Evolutionary conservation across 2,888 invertebrate genomes (phyloP), one percentile per base, ranked within the genome.

Genomic region (Molanna angustata): DNA sequence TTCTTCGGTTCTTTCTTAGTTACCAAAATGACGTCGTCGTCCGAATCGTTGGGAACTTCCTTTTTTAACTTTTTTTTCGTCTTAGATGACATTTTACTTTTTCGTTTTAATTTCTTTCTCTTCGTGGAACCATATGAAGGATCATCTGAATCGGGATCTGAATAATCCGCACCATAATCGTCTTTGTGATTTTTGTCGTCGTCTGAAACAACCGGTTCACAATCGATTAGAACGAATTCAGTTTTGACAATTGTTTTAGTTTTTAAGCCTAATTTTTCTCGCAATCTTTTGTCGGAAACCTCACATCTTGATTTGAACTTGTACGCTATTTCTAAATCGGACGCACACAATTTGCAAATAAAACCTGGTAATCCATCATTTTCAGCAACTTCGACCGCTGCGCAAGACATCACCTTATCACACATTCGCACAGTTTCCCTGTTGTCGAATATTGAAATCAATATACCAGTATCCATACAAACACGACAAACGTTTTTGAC

Each of bases 301-400:
- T 72, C 71, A 46, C 72, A 68, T 33, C 69, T 65, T 14, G 58
- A 61, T 27, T 71, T 68, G 19, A 74, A 62, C 47, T 70, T 65
- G 53, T 68, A 65, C 35, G 74, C 73, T 49, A 67, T 65, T 11
- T 64, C 66, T 11, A 74, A 64, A 54, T 69, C 70, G 35, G 64
- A 64, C 52, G 66, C 61, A 59, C 74, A 74, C 11, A 62, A 54
- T 17, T 62, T 61, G 58, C 74, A 74, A 17, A 74, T 69, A 42
- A 64, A 69, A 52, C 71, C 69, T 1, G 74, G 74, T 58, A 74
- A 65, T 46, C 66, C 71, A 60, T 74, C 74, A 56, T 69, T 69
- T 20, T 62, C 63, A 9, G 64, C 63, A 43, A 74, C 70, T 51
- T 66, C 65, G 1, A 73, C 67, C 3, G 62, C 63, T n/a, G 72